A percentile compares a stretch with the other conserved stretches of the same genome.
Evolutionary conservation across 2,888 invertebrate genomes (phyloP).

Genomic region (Loripinus fragilis): DNA sequence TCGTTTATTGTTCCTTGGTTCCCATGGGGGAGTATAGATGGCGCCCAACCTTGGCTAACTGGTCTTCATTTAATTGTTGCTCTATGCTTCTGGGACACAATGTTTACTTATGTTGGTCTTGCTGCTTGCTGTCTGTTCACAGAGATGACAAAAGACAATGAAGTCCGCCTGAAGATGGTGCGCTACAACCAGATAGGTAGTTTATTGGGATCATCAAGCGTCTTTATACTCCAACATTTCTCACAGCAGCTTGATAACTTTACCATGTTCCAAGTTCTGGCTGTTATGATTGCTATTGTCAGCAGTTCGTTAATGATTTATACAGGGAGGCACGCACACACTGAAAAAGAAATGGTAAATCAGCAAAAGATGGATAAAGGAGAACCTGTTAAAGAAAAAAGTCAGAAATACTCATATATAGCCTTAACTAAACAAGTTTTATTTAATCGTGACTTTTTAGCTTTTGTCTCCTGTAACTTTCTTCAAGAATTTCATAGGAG

Average conservation of each 20-base stretch:
- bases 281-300: constrained; percentile 74
- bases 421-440: constrained; percentile 73
- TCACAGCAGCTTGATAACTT: constrained; percentile 80
- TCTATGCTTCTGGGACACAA: constrained; percentile 84
- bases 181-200: constrained; percentile 77
- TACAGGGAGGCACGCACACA: constrained; percentile 74
- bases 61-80: constrained; percentile 83
- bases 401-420: constrained; percentile 56
- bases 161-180: constrained; percentile 79
- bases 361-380: constrained; percentile 28
- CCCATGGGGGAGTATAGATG: constrained; percentile 62
- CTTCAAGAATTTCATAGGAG: constrained; percentile 74
- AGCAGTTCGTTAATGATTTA: constrained; percentile 73
- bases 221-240: constrained; percentile 74
- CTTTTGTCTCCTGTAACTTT: constrained; percentile 79
- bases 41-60: constrained; percentile 69
- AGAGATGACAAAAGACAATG: constrained; percentile 79
- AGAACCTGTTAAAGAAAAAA: constrained; percentile 35
- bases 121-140: constrained; percentile 83
- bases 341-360: constrained; percentile 70
- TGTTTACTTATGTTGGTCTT: constrained; percentile 83
- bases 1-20: constrained; percentile 83
- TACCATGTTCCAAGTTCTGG: constrained; percentile 76
- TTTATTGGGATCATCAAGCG: constrained; percentile 70
- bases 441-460: constrained; percentile 71